Evolutionary conservation across 2,797 vertebrate genomes (phyloP).

Genomic region (Ciconia nigra): DNA sequence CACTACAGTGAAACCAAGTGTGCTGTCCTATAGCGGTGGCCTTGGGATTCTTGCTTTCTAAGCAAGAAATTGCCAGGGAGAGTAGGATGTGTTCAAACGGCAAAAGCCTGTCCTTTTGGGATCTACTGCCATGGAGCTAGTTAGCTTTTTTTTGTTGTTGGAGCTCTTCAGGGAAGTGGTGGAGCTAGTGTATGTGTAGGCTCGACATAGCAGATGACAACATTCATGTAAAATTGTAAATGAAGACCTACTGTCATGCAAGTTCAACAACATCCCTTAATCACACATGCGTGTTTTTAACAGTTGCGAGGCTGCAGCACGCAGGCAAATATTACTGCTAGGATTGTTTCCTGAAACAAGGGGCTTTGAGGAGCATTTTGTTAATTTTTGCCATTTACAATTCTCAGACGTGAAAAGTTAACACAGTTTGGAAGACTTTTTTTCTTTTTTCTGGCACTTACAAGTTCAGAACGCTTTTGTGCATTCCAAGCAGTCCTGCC

Average conservation of each 20-base stretch:
- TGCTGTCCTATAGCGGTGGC: neutral
- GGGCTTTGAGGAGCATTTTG: neutral
- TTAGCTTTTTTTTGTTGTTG: no score
- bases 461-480: constrained; percentile 77
- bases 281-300: neutral
- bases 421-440: constrained; percentile 67
- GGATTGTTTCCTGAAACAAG: neutral
- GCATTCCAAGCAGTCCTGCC: constrained; percentile 80
- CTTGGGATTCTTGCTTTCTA: no score
- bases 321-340: neutral
- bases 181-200: accelerated
- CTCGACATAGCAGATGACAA: accelerated
- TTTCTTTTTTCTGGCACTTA: constrained; percentile 70
- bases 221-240: accelerated
- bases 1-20: accelerated
- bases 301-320: neutral
- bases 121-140: accelerated
- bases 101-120: no score
- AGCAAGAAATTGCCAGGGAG: no score
- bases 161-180: neutral
- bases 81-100: accelerated
- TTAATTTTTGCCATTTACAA: constrained; percentile 61
- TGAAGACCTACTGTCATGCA: accelerated
- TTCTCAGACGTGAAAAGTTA: constrained; percentile 72
- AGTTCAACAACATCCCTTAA: accelerated